phyloP scores from a whole-genome alignment of 2,113 vertebrate genomes.

The Myanophis thanlyinensis region DNA sequence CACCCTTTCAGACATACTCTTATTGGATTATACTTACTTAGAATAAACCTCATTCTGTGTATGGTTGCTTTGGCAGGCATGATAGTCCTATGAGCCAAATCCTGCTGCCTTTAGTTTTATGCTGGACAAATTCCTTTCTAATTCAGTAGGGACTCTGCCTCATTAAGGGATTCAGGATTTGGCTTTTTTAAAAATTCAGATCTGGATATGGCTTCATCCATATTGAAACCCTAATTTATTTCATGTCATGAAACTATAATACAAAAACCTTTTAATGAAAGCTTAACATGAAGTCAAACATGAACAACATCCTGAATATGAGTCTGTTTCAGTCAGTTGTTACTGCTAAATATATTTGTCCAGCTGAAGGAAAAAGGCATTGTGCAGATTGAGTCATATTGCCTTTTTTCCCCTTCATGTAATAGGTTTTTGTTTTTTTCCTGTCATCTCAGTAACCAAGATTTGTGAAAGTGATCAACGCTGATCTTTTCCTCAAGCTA shows the following conservation, averaged over 20 bases:
- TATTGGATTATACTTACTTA: conserved; percentile 71
- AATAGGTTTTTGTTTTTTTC: not conserved
- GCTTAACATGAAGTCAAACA: conserved; percentile 10
- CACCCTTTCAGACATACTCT: conserved; percentile 66
- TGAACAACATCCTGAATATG: conserved; percentile 15
- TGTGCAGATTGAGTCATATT: not conserved
- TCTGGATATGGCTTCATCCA: not conserved
- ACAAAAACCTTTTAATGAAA: conserved; percentile 12
- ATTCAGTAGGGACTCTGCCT: conserved; percentile 55
- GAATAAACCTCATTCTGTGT: conserved; percentile 65
- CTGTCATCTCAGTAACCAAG: not conserved
- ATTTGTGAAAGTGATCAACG: not conserved
- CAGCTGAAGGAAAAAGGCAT: not conserved
- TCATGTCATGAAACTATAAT: conserved; percentile 23
- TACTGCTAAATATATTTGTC: conserved; percentile 28
- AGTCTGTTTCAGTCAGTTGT: conserved; percentile 7
- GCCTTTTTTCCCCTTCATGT: not conserved
- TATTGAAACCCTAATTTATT: conserved; percentile 32
- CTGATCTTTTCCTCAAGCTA: not conserved
- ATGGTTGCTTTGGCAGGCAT: conserved; percentile 65
- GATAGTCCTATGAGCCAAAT: conserved; percentile 67
- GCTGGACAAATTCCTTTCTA: conserved; percentile 65
- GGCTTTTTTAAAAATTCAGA: conserved; percentile 43
- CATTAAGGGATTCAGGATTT: conserved; percentile 45
- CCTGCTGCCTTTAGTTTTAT: conserved; percentile 65